phyloP scores from a whole-genome alignment of 53 echinoderm and acorn worm genomes.

The Crossaster papposus region DNA sequence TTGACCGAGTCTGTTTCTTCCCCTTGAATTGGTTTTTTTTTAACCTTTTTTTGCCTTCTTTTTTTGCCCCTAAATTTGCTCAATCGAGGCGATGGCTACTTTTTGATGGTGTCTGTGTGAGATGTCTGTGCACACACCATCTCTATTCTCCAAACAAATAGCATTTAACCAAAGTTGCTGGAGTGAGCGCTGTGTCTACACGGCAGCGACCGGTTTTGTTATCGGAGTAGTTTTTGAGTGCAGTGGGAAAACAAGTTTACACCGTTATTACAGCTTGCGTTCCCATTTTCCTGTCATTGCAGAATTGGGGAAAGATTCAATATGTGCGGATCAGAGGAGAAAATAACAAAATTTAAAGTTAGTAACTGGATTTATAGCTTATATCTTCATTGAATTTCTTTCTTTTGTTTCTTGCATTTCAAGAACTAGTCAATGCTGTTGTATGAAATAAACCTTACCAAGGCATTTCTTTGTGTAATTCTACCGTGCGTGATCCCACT shows the following conservation, averaged over 20 bases:
- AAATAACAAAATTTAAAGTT: background rate
- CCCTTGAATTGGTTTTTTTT: background rate
- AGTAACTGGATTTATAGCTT: no score
- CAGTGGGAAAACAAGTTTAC: conserved; percentile 12
- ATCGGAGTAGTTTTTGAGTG: conserved; percentile 15
- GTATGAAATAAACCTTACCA: no score
- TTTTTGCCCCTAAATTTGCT: background rate
- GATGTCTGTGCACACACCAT: conserved; percentile 11
- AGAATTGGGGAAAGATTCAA: background rate
- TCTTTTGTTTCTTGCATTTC: no score
- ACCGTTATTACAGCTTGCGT: background rate
- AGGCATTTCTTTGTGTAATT: no score
- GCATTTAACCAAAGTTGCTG: conserved; percentile 32
- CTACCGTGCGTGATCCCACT: no score
- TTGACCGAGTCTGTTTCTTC: conserved; percentile 48
- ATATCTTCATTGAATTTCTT: no score
- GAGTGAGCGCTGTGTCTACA: conserved; percentile 35
- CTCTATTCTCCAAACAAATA: conserved; percentile 35
- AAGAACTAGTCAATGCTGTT: no score
- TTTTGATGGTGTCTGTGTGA: conserved; percentile 18
- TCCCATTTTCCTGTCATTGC: background rate
- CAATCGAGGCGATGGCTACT: conserved; percentile 34
- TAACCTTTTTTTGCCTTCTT: background rate
- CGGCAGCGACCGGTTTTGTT: conserved; percentile 6
- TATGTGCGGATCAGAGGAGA: no score